phyloP scores from a whole-genome alignment of 2,113 vertebrate species.

The Rhizomys pruinosus region DNA sequence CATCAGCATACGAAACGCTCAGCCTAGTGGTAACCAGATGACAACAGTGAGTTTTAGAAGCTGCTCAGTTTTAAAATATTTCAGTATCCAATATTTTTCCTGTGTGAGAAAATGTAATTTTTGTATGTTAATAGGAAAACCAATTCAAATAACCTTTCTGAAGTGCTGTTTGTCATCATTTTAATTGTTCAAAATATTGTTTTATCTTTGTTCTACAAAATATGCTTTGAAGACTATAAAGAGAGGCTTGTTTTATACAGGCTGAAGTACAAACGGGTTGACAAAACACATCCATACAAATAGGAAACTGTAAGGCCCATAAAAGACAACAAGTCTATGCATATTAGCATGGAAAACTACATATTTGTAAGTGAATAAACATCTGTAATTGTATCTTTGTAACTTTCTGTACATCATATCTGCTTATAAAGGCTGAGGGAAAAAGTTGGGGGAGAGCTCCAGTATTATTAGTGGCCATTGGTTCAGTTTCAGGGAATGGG shows the following conservation, averaged over 20 bases:
- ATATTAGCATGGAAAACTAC: background rate
- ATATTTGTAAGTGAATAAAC: background rate
- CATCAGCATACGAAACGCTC: background rate
- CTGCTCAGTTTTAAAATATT: conserved; percentile 19
- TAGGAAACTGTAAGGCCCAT: background rate
- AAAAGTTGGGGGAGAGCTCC: background rate
- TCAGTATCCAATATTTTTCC: background rate
- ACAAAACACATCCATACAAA: background rate
- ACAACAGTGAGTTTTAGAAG: conserved; percentile 15
- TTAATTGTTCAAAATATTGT: conserved; percentile 15
- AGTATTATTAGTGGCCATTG: background rate
- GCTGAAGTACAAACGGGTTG: background rate
- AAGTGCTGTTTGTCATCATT: background rate
- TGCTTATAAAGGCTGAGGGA: background rate
- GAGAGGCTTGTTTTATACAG: background rate
- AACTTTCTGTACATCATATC: background rate
- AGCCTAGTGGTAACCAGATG: background rate
- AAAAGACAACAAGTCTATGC: background rate
- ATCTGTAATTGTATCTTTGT: background rate
- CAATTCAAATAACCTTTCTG: background rate
- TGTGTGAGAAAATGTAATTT: conserved; percentile 5
- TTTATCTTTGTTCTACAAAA: conserved; percentile 47
- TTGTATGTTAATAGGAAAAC: background rate
- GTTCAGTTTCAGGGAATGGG: background rate
- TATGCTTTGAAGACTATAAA: background rate